Evolutionary conservation across 2,888 invertebrate genomes (phyloP).

Genomic region (Luperina nickerlii): DNA sequence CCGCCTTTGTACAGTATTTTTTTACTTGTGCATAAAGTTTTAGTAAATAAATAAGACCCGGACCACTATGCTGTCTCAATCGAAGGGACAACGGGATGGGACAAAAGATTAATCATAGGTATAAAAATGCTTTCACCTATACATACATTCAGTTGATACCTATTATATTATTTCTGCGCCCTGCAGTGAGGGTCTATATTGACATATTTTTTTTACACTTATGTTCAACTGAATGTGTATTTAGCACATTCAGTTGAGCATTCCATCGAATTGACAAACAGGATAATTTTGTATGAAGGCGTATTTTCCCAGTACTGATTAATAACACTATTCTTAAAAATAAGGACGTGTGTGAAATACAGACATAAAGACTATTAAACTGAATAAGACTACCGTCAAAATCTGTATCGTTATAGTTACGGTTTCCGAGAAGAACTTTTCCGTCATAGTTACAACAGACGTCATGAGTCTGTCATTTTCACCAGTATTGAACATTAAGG

Average conservation of each 20-base stretch:
- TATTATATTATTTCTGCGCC: background rate
- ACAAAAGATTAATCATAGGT: background rate
- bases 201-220: background rate
- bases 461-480: background rate
- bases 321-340: conserved; percentile 17
- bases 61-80: background rate
- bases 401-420: background rate
- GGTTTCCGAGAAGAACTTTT: background rate
- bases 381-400: background rate
- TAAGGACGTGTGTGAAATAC: background rate
- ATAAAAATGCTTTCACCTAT: background rate
- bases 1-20: no score
- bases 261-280: conserved; percentile 27
- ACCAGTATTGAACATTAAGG: background rate
- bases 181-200: no score
- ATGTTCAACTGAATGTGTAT: no score
- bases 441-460: background rate
- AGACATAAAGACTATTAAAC: background rate
- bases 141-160: background rate
- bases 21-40: no score
- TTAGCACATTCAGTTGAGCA: background rate
- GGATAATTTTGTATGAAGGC: conserved; percentile 28
- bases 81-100: background rate
- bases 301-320: conserved; percentile 33
- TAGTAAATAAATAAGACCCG: background rate